Percentiles rank a stretch among this genome's conserved stretches.
Conservation (phyloP, 2,888 invertebrate species). For the Agrochola macilenta region DNA sequence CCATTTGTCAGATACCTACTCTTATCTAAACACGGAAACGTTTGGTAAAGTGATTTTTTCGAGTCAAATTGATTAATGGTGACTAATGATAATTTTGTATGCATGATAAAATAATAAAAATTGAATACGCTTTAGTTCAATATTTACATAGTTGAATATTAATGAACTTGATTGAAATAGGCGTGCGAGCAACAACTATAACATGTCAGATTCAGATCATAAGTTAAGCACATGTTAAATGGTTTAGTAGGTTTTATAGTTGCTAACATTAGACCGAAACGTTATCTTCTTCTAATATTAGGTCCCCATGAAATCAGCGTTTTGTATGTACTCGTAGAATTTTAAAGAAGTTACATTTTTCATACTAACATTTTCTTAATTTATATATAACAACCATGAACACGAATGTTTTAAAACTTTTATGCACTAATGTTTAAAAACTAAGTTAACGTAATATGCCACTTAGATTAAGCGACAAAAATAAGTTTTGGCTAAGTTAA, state of each 20-base stretch:
- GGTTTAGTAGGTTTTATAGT: neutral
- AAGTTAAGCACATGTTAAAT: neutral
- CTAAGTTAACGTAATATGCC: no score
- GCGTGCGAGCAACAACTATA: neutral
- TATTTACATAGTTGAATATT: neutral
- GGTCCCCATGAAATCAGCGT: no score
- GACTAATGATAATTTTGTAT: neutral
- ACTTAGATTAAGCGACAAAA: no score
- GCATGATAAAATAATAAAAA: neutral
- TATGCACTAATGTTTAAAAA: no score
- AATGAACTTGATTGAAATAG: neutral
- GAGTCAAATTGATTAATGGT: conserved; percentile 11
- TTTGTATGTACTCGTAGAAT: no score
- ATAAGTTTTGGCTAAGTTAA: no score
- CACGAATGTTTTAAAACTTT: no score
- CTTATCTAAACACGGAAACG: conserved; percentile 4
- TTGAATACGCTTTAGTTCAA: no score
- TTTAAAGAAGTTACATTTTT: no score
- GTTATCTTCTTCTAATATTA: no score
- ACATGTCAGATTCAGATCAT: neutral
- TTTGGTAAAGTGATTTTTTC: conserved; percentile 10
- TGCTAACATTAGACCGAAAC: neutral
- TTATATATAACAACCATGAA: no score
- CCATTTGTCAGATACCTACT: neutral
- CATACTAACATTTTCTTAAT: no score